Base-by-base conservation (phyloP, 1,140 invertebrate species). In the Ceratina calcarata region DNA sequence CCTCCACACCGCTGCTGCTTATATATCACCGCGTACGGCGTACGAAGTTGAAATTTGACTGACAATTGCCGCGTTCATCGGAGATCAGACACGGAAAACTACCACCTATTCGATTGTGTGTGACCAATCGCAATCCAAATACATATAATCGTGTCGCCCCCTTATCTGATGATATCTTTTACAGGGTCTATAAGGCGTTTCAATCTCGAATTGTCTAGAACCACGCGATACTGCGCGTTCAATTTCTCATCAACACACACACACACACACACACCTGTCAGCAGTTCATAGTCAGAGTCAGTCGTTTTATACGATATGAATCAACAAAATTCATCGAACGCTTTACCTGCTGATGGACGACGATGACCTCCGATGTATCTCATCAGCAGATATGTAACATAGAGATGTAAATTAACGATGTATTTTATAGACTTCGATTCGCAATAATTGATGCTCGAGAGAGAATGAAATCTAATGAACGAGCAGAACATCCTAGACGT, bases 41-140 rank as follows among this genome's bases (percentile, higher is more conserved):
- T 45, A 7, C 16, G 12, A 3, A 58, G 16, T 22, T 65, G 13
- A 80, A 82, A 74, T 37, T 16, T 27, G 70, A 78, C 75, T 81
- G 68, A 66, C 45, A 45, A 80, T 82, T 68, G 57, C 45, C 58
- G 24, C 27, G n/a, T 57, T 51, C 73, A 70, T 80, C 53, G 58
- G 37, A 75, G 27, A 32, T 32, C 27, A 32, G 27, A 32, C 27
- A 57, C 32, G 71, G 71, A 86, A 86, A 86, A 73, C 20, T 85
- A 82, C 83, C 71, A 32, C 27, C 27, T 81, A 72, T 82, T 71
- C 24, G 62, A 27, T 4, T 4, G 27, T 4, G 27, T 4, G n/a
- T 20, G 51, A 24, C 74, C 74, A 78, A 82, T 85, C 70, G 24
- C 45, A 74, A 78, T 24, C 27, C 65, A 71, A 85, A 82, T 20